phyloP scores from a whole-genome alignment of 2,888 invertebrate genomes.

The Dromius quadrimaculatus region DNA sequence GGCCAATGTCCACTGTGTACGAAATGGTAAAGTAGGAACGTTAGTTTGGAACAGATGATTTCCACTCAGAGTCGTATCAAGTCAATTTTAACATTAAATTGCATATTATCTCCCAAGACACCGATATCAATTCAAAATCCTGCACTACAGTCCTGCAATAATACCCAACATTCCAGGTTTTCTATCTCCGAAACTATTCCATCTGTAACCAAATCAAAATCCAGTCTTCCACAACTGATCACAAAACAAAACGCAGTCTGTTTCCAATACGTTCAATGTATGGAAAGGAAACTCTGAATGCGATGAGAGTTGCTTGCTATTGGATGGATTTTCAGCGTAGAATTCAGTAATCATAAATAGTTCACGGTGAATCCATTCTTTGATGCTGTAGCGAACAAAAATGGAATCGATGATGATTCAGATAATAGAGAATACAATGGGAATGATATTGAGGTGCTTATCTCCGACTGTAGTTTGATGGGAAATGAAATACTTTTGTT shows the following conservation, averaged over 20 bases:
- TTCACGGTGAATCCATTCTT: not conserved
- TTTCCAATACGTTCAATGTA: conserved; percentile 37
- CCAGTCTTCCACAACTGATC: not conserved
- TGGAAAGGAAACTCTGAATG: conserved; percentile 16
- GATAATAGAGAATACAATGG: conserved; percentile 5
- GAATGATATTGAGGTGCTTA: conserved; percentile 5
- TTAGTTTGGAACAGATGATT: too few species aligned
- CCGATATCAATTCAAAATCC: not conserved
- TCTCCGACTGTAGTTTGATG: not conserved
- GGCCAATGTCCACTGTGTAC: conserved; percentile 30
- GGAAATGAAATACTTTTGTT: not conserved
- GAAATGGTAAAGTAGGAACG: not conserved
- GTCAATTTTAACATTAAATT: too few species aligned
- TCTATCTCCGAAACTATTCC: not conserved
- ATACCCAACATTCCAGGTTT: too few species aligned
- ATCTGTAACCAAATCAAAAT: not conserved
- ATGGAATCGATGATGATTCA: conserved; percentile 8
- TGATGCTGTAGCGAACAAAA: conserved; percentile 12
- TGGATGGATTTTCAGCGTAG: too few species aligned
- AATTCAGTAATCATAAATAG: conserved; percentile 45
- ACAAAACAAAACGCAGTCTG: conserved; percentile 5
- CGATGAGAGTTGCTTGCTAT: conserved; percentile 21
- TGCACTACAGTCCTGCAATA: too few species aligned
- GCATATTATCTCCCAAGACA: too few species aligned
- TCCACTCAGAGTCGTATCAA: too few species aligned